Conservation (phyloP, 1,140 invertebrate genomes). For the Euwallacea similis region DNA sequence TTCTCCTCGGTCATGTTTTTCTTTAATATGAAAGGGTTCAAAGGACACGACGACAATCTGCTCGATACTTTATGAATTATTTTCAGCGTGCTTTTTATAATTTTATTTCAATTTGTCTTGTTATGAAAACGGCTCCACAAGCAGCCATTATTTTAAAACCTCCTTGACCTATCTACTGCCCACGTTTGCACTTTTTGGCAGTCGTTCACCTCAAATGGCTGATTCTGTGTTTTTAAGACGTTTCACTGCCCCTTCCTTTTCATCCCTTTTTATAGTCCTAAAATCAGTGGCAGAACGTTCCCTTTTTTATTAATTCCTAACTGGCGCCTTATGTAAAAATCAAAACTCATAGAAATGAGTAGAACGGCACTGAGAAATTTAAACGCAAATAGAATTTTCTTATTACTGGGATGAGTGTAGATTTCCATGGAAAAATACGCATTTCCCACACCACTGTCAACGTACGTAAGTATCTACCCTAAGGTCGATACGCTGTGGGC, state of each 20-base stretch:
- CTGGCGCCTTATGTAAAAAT: neutral
- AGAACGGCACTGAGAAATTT: neutral
- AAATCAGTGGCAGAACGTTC: neutral
- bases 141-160: too few species aligned
- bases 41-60: neutral
- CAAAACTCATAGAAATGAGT: neutral
- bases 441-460: conserved; percentile 5
- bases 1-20: conserved; percentile 9
- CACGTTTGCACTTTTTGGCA: neutral
- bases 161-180: conserved; percentile 10
- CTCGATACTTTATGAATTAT: too few species aligned
- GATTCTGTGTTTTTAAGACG: conserved; percentile 1
- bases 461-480: neutral
- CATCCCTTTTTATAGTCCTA: neutral
- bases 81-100: too few species aligned
- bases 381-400: neutral
- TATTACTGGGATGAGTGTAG: neutral
- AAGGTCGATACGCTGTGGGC: conserved; percentile 29
- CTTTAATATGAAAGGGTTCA: conserved; percentile 21
- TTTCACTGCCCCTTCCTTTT: neutral
- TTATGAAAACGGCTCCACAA: too few species aligned
- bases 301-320: neutral
- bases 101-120: too few species aligned
- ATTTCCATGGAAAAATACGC: neutral
- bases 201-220: conserved; percentile 13